Base-by-base conservation (phyloP, 1,140 invertebrate genomes). In the Formica exsecta region DNA sequence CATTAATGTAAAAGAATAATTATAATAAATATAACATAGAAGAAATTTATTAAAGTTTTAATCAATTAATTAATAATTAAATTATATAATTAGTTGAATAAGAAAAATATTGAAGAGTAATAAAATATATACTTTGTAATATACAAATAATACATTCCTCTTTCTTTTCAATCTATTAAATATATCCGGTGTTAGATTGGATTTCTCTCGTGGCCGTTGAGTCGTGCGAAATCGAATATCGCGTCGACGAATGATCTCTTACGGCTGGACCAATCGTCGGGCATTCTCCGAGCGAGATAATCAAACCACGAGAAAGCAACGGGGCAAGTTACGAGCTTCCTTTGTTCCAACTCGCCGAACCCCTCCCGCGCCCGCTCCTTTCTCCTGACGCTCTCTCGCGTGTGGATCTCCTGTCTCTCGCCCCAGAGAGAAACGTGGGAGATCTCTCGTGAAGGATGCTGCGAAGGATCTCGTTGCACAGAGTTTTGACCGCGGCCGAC, bases 331-430 rank as follows among this genome's bases (percentile, higher is more conserved):
- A 92, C 91, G 91, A 92, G 89, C 90, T 89, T 68, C 86, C 91
- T 93, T 92, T 93, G 91, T 93, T 92, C 89, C 90, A 89, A 91
- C 86, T 89, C 79, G 84, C 81, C 89, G 89, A 90, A 89, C 91
- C 80, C 16, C 32, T 48, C 16, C 25, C 19, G 16, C 16, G 32
- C 22, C 29, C 54, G 19, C 38, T 44, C 25, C 25, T 62, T 38
- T 51, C 48, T 51, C 48, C 62, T 71, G 54, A 51, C 48, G n/a
- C 38, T 59, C 41, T 73, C 54, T 41, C 29, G 32, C 79, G 65
- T 51, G 13, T 51, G 16, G 16, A 48, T 48, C 44, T 13, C 11
- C 16, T 51, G 48, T 51, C 48, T 51, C 48, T 51, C 48, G 48
- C 4, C 16, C 0, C 48, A 19, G 48, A 51, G n/a, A 41, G 66